These are phyloP conservation scores for Nilaparvata lugens DNA, from an alignment of 1,140 invertebrate genomes.

Conservation along the genomic window DNA sequence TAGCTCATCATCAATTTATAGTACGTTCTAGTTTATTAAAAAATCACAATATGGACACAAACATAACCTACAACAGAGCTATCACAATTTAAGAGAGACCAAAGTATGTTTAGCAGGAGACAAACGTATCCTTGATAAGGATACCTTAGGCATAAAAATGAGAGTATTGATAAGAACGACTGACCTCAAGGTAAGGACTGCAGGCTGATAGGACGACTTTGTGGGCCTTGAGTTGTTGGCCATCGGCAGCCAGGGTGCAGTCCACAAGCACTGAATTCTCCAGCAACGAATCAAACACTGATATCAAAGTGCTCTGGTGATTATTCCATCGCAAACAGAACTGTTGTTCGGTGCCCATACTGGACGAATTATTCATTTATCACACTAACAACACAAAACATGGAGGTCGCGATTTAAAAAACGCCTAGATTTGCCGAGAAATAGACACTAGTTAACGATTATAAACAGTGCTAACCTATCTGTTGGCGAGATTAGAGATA, in stretches of 20 bases:
- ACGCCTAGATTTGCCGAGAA: background rate
- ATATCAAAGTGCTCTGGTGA: conserved; percentile 83
- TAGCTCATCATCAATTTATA: too few relatives aligned
- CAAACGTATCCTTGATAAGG: too few relatives aligned
- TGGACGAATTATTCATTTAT: background rate
- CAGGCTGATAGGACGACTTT: conserved; percentile 89
- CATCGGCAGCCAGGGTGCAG: conserved; percentile 86
- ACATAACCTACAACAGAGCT: too few relatives aligned
- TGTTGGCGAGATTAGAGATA: background rate
- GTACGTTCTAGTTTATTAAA: too few relatives aligned
- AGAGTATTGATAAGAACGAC: too few relatives aligned
- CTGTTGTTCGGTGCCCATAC: conserved; percentile 46
- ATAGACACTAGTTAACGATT: background rate
- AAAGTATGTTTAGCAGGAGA: too few relatives aligned
- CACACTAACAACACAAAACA: conserved; percentile 4
- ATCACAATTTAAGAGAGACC: too few relatives aligned
- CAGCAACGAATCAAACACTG: conserved; percentile 82
- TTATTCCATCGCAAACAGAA: conserved; percentile 93
- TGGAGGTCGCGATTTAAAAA: background rate
- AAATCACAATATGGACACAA: too few relatives aligned
- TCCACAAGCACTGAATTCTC: conserved; percentile 86
- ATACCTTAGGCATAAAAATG: too few relatives aligned
- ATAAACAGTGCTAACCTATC: background rate
- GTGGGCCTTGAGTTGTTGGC: conserved; percentile 83
- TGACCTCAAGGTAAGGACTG: conserved; percentile 88